Evolutionary conservation across 2,797 vertebrate genomes (phyloP).

Genomic region (Glyptemys insculpta): DNA sequence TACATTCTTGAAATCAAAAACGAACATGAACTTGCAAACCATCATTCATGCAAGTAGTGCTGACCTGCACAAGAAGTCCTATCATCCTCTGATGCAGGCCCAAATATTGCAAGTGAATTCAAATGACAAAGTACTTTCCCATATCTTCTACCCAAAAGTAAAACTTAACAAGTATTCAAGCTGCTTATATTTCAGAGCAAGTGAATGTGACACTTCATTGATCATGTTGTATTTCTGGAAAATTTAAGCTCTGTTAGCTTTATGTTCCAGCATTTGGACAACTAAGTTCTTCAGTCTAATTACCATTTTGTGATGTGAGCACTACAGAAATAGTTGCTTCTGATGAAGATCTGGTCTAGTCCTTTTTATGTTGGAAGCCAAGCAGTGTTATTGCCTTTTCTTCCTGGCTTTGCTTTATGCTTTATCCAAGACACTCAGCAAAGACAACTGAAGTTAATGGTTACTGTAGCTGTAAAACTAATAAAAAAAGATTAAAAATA

Average conservation of each 20-base stretch:
- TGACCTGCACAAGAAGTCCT: neutral
- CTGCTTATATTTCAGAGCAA: neutral
- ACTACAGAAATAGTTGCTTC: neutral
- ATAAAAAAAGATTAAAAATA: neutral
- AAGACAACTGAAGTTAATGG: conserved; percentile 24
- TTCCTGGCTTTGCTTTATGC: conserved; percentile 35
- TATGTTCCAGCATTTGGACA: neutral
- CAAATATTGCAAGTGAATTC: neutral
- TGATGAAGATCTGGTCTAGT: neutral
- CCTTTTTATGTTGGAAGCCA: neutral
- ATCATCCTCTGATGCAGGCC: rapidly evolving
- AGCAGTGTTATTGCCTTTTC: neutral
- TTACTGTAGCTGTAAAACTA: neutral
- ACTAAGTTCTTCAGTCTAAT: neutral
- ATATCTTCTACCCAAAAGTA: neutral
- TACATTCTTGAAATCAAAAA: neutral
- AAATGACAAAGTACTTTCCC: neutral
- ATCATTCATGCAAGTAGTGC: rapidly evolving
- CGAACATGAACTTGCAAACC: neutral
- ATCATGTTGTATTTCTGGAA: neutral
- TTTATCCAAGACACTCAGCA: conserved; percentile 24
- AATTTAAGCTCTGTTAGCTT: neutral
- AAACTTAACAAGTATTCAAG: neutral
- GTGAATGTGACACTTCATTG: neutral
- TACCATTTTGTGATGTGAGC: neutral